A percentile compares a stretch with the other conserved stretches of the same genome.
Evolutionary conservation across 2,113 vertebrate genomes (phyloP).

Genomic region (Misgurnus mizolepis): DNA sequence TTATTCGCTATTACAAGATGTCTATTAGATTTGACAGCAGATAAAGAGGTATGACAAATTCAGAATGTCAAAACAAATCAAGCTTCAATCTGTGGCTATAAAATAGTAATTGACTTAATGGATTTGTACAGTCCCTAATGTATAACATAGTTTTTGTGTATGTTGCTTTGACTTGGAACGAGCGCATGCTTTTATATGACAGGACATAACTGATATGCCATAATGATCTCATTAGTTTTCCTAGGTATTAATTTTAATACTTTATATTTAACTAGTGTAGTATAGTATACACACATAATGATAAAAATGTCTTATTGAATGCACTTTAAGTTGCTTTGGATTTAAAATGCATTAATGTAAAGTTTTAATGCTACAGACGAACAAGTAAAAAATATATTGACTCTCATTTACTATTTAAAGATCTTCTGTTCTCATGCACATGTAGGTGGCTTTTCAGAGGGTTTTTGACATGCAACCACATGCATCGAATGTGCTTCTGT

Average conservation of each 20-base stretch:
- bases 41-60: constrained; percentile 45
- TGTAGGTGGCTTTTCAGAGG: background rate
- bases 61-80: constrained; percentile 37
- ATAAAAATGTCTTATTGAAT: too few relatives aligned
- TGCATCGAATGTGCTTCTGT: background rate
- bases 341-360: too few relatives aligned
- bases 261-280: too few relatives aligned
- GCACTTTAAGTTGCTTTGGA: too few relatives aligned
- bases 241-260: too few relatives aligned
- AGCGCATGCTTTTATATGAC: too few relatives aligned
- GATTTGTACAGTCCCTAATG: background rate
- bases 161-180: too few relatives aligned
- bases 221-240: too few relatives aligned
- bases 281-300: too few relatives aligned
- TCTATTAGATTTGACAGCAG: constrained; percentile 29
- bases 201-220: too few relatives aligned
- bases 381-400: too few relatives aligned
- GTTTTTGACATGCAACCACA: background rate
- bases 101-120: constrained; percentile 14
- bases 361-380: too few relatives aligned
- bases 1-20: constrained; percentile 34
- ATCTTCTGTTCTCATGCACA: background rate
- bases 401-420: background rate
- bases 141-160: background rate
- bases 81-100: background rate